Base-by-base conservation (phyloP, 2,888 invertebrate species). In the Galerucella pusilla region DNA sequence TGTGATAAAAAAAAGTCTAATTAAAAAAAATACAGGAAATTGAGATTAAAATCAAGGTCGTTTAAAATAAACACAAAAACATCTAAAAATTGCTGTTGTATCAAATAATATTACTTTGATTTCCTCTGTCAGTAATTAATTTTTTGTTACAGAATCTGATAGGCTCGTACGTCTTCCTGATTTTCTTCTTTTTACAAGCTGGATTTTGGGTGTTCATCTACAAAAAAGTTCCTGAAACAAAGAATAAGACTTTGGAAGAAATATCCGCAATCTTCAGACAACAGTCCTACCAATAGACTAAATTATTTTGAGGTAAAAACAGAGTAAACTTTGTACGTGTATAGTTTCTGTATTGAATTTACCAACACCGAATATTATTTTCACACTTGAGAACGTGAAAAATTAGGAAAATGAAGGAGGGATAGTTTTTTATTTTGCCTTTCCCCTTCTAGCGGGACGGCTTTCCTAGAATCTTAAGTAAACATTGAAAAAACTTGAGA, bases 221-320 rank as follows among this genome's bases (percentile, higher is more conserved):
- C 85, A 92, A 92, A 85, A 95, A 94, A 86, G 95, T 97, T 0
- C 97, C 97, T 0, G 97, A 97, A 87, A 97, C 97, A 0, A 97
- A 95, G 86, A 94, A 95, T 86, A 95, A 94, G 84, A 93, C 94
- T 0, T 90, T 94, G 68, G 96, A 96, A 85, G 96, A 96, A 86
- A 95, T 96, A 68, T 93, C 94, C 0, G 93, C 94, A 25, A 92
- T 94, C 91, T 95, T 95, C 86, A 90, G 94, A 81, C 94, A 94
- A 81, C 90, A 89, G 82, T 90, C 91, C 45, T 92, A 91, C 88
- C 91, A 89, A 89, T 89, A 83, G 91, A 73, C 12, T 71, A 28
- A 14, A 60, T 10, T 35, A 45, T 54, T 20, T 16, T 20, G 10
- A 70, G 70, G 60, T 64, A 63, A 49, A 11, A 65, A 57, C 63